Conservation (phyloP, 2,888 invertebrate species). For the Tortrix viridana region DNA sequence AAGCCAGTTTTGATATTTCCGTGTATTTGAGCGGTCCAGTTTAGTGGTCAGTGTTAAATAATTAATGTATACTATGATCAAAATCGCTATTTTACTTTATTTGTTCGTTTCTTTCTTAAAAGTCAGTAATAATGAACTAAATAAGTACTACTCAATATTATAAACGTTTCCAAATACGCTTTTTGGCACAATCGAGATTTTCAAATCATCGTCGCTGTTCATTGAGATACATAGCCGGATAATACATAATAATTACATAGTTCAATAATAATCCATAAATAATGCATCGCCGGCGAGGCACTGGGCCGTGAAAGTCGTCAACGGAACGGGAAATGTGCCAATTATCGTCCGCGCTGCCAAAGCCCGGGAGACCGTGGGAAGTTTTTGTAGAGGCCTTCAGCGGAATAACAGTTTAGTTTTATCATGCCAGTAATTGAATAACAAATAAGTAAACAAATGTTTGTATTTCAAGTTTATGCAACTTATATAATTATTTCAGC, state of each 20-base stretch:
- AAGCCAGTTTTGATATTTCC: too few relatives aligned
- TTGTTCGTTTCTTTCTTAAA: too few relatives aligned
- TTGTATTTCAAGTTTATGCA: too few relatives aligned
- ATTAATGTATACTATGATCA: too few relatives aligned
- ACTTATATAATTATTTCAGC: too few relatives aligned
- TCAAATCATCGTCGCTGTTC: neutral
- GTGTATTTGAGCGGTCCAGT: too few relatives aligned
- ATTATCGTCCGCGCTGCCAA: constrained; percentile 51
- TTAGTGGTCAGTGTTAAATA: too few relatives aligned
- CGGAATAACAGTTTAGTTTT: constrained; percentile 33
- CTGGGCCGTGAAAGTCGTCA: constrained; percentile 53
- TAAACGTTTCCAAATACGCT: too few relatives aligned
- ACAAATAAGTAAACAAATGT: constrained; percentile 15
- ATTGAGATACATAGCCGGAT: constrained; percentile 10
- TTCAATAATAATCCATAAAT: constrained; percentile 29
- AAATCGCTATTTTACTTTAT: too few relatives aligned
- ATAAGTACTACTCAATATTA: too few relatives aligned
- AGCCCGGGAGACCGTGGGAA: constrained; percentile 14
- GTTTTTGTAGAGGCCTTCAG: constrained; percentile 25
- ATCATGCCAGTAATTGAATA: constrained; percentile 31
- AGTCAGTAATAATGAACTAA: too few relatives aligned
- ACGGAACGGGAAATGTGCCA: constrained; percentile 59
- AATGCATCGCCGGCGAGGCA: constrained; percentile 48
- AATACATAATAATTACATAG: constrained; percentile 23
- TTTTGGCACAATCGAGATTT: neutral